Percentiles rank a stretch among this genome's conserved stretches.
Evolutionary conservation across 2,888 invertebrate genomes (phyloP).

Genomic region (Gymnoscelis rufifasciata): DNA sequence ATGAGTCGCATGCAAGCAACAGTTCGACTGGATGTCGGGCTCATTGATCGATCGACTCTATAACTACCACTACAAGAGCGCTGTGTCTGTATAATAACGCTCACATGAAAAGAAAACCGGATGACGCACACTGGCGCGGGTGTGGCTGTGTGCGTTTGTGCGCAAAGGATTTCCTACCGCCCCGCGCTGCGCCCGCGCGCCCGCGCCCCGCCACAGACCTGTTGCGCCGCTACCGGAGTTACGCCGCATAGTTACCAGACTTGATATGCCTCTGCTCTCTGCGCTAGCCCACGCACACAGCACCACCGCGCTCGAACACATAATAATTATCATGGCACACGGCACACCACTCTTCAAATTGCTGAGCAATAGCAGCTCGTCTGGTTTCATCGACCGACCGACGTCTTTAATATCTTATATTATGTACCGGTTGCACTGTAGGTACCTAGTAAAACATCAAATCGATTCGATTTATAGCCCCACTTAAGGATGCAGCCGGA

Average conservation of each 20-base stretch:
- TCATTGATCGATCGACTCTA: slow-evolving; percentile 77
- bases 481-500: slow-evolving; percentile 62
- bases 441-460: slow-evolving; percentile 53
- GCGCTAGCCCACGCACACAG: slow-evolving; percentile 58
- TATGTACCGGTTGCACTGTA: slow-evolving; percentile 56
- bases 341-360: slow-evolving; percentile 65
- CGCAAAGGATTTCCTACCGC: slow-evolving; percentile 75
- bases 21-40: slow-evolving; percentile 70
- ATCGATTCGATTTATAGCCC: slow-evolving; percentile 62
- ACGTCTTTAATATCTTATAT: slow-evolving; percentile 66
- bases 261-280: slow-evolving; percentile 68
- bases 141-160: slow-evolving; percentile 56
- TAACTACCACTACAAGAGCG: slow-evolving; percentile 56
- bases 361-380: slow-evolving; percentile 66
- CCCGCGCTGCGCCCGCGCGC: slow-evolving; percentile 54
- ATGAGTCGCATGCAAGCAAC: slow-evolving; percentile 77
- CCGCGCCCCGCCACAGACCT: slow-evolving; percentile 70
- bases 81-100: slow-evolving; percentile 43
- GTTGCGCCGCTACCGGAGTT: slow-evolving; percentile 79
- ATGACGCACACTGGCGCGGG: slow-evolving; percentile 60
- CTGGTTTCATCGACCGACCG: slow-evolving; percentile 63
- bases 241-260: slow-evolving; percentile 79
- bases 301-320: slow-evolving; percentile 56
- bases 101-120: slow-evolving; percentile 68
- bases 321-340: slow-evolving; percentile 52